Evolutionary conservation across 1,140 invertebrate species (phyloP).

Genomic region (Ceratoteleas bidentatus): DNA sequence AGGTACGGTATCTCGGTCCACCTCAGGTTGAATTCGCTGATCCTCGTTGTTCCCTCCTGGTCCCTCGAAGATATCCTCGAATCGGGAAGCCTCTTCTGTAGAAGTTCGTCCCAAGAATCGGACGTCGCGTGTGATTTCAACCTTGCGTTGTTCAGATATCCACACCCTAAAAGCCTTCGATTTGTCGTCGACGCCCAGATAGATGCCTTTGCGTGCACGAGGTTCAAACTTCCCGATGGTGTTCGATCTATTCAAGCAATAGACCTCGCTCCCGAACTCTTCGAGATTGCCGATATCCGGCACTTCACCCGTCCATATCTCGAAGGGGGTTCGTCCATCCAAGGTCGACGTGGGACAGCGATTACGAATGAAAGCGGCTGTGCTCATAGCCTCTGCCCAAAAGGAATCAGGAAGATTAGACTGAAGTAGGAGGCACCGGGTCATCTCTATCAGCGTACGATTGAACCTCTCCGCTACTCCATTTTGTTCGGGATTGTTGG

Average conservation of each 20-base stretch:
- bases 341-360: neutral
- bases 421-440: no score
- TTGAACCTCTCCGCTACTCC: no score
- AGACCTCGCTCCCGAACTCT: neutral
- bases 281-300: neutral
- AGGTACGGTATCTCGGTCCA: no score
- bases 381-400: neutral
- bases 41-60: no score
- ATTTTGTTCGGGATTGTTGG: no score
- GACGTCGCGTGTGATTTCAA: neutral
- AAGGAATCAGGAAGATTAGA: neutral
- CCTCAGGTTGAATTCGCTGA: no score
- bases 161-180: neutral
- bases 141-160: neutral
- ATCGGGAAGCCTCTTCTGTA: neutral
- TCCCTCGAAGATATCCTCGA: neutral
- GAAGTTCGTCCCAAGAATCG: neutral
- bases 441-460: no score
- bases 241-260: conserved; percentile 2
- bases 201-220: conserved; percentile 1
- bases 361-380: neutral
- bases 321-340: neutral
- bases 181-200: neutral
- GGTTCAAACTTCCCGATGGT: neutral
- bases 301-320: neutral